A percentile compares a stretch with the other conserved stretches of the same genome.
Evolutionary conservation across 2,888 invertebrate genomes (phyloP).

Genomic region (Machimus atricapillus): DNA sequence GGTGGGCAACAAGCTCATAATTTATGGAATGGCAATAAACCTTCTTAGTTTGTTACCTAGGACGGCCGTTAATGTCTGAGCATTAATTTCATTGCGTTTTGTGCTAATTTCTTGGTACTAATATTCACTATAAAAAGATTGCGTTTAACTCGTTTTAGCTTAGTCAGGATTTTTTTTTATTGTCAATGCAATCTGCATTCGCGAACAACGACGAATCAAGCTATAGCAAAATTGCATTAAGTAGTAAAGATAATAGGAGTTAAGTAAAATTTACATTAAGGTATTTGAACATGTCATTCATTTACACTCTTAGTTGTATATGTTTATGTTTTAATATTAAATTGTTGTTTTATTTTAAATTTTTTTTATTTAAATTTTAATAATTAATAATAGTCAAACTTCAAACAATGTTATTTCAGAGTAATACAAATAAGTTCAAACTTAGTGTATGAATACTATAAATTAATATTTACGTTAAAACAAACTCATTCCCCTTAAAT

Average conservation of each 20-base stretch:
- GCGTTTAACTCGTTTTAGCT: neutral
- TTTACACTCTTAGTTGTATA: no score
- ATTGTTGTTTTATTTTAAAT: no score
- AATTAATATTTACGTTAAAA: neutral
- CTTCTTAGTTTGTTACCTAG: neutral
- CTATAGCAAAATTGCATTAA: neutral
- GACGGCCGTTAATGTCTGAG: neutral
- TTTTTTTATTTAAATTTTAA: no score
- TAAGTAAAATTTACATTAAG: no score
- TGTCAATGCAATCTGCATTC: no score
- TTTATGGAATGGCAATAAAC: neutral
- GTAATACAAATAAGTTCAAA: no score
- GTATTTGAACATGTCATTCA: no score
- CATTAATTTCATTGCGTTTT: neutral
- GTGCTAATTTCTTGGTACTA: neutral
- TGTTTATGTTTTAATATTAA: no score
- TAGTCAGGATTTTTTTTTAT: neutral
- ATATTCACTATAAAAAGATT: neutral
- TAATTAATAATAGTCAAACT: no score
- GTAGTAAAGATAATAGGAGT: neutral
- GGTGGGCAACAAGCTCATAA: neutral
- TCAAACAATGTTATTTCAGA: no score
- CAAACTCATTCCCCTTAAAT: neutral
- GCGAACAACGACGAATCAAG: neutral
- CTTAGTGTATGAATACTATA: no score